phyloP scores from a whole-genome alignment of 64 coral and sea anemone species.

The Catalaphyllia jardinei region DNA sequence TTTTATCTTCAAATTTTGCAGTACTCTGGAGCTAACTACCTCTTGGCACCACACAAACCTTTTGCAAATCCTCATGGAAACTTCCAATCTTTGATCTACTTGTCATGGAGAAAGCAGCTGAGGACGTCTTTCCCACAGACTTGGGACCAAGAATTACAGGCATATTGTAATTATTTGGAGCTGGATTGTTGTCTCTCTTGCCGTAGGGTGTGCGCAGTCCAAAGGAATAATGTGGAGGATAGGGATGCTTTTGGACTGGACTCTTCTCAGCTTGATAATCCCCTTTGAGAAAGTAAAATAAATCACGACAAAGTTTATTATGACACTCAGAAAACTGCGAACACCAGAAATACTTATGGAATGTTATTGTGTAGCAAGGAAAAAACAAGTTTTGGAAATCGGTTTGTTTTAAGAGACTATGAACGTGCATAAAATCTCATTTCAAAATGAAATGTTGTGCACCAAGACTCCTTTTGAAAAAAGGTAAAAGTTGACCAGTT shows the following conservation, averaged over 20 bases:
- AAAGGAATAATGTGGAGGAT: constrained; percentile 89
- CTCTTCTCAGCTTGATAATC: constrained; percentile 91
- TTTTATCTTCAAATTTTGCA: not conserved
- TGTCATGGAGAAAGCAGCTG: constrained; percentile 82
- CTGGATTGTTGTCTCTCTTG: constrained; percentile 75
- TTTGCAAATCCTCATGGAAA: constrained; percentile 97
- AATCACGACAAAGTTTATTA: not conserved
- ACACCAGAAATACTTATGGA: too few relatives aligned
- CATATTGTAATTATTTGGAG: constrained; percentile 77
- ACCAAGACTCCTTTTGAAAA: too few relatives aligned
- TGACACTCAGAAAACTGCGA: too few relatives aligned
- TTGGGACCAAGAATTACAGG: constrained; percentile 80
- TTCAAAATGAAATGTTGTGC: too few relatives aligned
- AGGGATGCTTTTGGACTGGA: constrained; percentile 56
- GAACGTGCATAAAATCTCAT: too few relatives aligned
- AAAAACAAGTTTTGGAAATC: too few relatives aligned
- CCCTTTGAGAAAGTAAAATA: constrained; percentile 36
- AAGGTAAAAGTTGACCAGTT: too few relatives aligned
- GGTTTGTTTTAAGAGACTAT: too few relatives aligned
- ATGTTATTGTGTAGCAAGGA: too few relatives aligned
- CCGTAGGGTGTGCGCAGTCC: constrained; percentile 78
- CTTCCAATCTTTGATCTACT: constrained; percentile 93
- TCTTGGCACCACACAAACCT: constrained; percentile 34
- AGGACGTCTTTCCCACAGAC: constrained; percentile 84
- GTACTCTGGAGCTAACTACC: not conserved